Conservation (phyloP, 2,797 vertebrate species). For the Anguilla obscura region DNA sequence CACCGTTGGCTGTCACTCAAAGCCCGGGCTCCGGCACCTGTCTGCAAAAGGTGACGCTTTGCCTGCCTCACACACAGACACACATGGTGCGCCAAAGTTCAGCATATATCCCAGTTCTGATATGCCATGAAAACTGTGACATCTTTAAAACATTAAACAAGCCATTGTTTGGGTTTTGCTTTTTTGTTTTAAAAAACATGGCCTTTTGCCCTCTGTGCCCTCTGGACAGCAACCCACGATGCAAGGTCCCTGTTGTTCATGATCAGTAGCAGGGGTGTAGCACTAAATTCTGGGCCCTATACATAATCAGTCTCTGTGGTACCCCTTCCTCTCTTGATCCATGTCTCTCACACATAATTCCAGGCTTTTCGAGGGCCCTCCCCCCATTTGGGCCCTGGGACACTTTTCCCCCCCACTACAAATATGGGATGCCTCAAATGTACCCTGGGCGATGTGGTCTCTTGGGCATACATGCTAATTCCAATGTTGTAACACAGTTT, state of each 20-base stretch:
- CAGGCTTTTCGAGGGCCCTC: too few species aligned
- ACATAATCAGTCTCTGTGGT: too few species aligned
- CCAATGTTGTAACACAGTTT: background rate
- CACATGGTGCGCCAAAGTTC: background rate
- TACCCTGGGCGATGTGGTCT: background rate
- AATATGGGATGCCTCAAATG: background rate
- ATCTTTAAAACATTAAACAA: background rate
- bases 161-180: background rate
- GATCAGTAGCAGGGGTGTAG: too few species aligned
- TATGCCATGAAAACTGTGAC: background rate
- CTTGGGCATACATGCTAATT: background rate
- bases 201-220: background rate
- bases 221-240: slow-evolving; percentile 67
- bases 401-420: background rate
- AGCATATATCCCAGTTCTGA: background rate
- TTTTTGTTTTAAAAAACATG: background rate
- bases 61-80: background rate
- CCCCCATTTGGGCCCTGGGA: too few species aligned
- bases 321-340: too few species aligned
- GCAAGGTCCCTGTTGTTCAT: slow-evolving; percentile 58
- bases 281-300: too few species aligned
- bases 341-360: too few species aligned
- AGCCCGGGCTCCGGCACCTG: slow-evolving; percentile 51
- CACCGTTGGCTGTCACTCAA: slow-evolving; percentile 59
- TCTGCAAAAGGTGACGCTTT: slow-evolving; percentile 47